phyloP scores from a whole-genome alignment of 2,797 vertebrate species.

The Crenichthys baileyi region DNA sequence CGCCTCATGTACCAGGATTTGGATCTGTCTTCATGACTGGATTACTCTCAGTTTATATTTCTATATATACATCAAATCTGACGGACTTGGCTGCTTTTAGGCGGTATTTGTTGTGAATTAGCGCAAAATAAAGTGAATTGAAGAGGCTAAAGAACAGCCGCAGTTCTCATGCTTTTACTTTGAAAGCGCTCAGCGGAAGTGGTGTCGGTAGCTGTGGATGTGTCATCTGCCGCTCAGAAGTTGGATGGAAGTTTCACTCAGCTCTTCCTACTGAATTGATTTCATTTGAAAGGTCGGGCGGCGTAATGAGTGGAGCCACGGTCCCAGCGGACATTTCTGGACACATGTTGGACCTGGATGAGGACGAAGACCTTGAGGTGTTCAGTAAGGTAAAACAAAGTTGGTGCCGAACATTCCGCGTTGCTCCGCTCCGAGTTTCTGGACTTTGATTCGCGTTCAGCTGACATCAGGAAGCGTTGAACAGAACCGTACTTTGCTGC shows the following conservation, averaged over 20 bases:
- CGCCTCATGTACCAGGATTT: neutral
- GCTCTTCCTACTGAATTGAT: conserved; percentile 30
- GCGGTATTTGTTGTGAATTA: neutral
- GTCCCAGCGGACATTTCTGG: conserved; percentile 67
- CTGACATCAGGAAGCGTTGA: neutral
- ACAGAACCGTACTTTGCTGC: too few species aligned
- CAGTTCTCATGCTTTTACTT: conserved; percentile 32
- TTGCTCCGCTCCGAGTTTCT: neutral
- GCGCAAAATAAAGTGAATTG: neutral
- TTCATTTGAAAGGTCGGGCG: neutral
- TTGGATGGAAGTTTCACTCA: conserved; percentile 32
- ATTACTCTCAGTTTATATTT: neutral
- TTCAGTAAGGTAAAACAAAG: conserved; percentile 89
- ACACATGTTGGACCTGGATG: conserved; percentile 86
- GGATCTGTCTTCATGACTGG: neutral
- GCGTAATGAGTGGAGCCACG: conserved; percentile 66
- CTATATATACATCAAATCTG: neutral
- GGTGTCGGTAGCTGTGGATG: fast-evolving
- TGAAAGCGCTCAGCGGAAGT: neutral
- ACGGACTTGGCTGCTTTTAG: neutral
- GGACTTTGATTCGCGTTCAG: neutral
- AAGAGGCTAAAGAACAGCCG: neutral
- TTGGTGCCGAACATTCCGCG: neutral
- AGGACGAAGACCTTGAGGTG: conserved; percentile 95
- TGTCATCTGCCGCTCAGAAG: neutral